Conservation (phyloP, 2,113 vertebrate genomes). For the Clinocottus analis region DNA sequence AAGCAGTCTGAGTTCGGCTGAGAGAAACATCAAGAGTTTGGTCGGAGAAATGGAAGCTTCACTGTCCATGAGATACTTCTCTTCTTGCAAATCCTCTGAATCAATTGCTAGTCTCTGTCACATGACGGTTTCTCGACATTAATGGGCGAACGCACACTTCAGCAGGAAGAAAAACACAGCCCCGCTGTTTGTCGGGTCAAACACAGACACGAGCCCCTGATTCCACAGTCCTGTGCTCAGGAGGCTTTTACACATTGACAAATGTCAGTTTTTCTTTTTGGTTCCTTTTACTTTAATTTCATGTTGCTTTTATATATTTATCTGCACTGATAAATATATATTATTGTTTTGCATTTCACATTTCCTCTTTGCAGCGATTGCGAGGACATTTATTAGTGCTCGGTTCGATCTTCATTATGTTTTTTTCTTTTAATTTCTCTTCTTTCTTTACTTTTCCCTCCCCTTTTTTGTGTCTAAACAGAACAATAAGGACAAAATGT, state of each 20-base stretch:
- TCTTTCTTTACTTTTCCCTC: constrained; percentile 72
- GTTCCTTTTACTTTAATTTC: not conserved
- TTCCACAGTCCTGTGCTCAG: not conserved
- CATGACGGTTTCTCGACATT: constrained; percentile 3
- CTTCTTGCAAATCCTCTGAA: constrained; percentile 16
- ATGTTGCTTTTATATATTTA: constrained; percentile 6
- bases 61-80: constrained; percentile 16
- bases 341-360: not conserved
- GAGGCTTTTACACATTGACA: constrained; percentile 4
- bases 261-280: constrained; percentile 7
- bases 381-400: not conserved
- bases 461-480: constrained; percentile 82
- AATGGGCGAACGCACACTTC: not conserved
- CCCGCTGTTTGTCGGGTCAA: not conserved
- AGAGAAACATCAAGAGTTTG: constrained; percentile 34
- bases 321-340: constrained; percentile 6
- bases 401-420: not conserved
- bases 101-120: not conserved
- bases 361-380: not conserved
- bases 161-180: not conserved
- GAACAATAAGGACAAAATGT: constrained; percentile 91
- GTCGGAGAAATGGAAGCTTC: constrained; percentile 31
- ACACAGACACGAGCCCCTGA: not conserved
- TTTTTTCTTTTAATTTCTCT: constrained; percentile 50
- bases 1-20: constrained; percentile 25